Percentiles rank a stretch among this genome's conserved stretches.
phyloP scores from a whole-genome alignment of 2,888 invertebrate species.

The Craniophora ligustri region DNA sequence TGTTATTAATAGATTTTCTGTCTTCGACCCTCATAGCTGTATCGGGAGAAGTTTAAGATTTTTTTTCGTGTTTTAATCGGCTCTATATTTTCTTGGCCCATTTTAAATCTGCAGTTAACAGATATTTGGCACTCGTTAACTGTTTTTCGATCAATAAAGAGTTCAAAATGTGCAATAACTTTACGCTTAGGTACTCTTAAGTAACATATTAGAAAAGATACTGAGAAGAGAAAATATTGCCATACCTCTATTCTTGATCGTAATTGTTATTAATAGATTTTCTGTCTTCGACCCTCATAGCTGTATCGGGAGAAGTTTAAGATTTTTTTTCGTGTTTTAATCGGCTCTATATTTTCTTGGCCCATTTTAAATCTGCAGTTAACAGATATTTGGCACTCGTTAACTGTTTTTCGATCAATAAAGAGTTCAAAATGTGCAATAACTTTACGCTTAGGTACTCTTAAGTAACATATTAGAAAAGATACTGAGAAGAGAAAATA shows the following conservation, averaged over 20 bases:
- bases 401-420: neutral
- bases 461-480: too few relatives aligned
- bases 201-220: too few relatives aligned
- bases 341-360: neutral
- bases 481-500: too few relatives aligned
- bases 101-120: neutral
- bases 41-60: neutral
- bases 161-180: neutral
- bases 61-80: neutral
- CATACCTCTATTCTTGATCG: conserved; percentile 5
- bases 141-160: neutral
- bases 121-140: neutral
- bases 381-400: neutral
- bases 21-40: conserved; percentile 3
- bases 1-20: conserved; percentile 5
- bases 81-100: neutral
- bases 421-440: neutral
- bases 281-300: conserved; percentile 2
- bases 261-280: conserved; percentile 5
- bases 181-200: neutral
- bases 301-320: neutral
- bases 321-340: neutral
- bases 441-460: neutral
- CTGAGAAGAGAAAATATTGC: too few relatives aligned
- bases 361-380: neutral